phyloP scores from a whole-genome alignment of 2,113 vertebrate species.

The Mobula birostris region DNA sequence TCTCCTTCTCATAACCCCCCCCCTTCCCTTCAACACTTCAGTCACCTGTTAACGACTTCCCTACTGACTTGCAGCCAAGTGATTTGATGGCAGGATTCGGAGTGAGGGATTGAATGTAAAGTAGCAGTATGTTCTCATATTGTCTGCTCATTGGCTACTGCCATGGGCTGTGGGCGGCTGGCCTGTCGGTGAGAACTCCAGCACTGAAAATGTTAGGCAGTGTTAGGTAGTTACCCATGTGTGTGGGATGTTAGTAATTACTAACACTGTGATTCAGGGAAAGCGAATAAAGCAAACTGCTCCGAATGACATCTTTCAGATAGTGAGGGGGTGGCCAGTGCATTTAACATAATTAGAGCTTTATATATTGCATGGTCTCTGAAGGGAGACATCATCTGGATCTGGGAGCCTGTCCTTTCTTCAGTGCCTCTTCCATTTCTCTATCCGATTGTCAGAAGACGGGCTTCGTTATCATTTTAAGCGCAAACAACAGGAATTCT shows the following conservation, averaged over 20 bases:
- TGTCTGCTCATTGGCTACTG: background rate
- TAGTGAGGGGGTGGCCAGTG: background rate
- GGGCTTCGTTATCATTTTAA: no score
- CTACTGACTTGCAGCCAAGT: background rate
- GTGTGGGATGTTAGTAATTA: conserved; percentile 32
- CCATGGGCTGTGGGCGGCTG: background rate
- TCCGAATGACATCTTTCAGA: conserved; percentile 22
- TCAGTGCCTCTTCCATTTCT: background rate
- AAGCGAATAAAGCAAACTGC: conserved; percentile 29
- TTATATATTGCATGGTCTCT: background rate
- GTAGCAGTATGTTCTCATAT: background rate
- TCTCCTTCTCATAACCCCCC: background rate
- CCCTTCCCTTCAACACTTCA: background rate
- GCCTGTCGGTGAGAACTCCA: background rate
- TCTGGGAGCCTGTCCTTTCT: background rate
- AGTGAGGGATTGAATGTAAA: background rate
- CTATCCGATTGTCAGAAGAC: no score
- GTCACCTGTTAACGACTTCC: background rate
- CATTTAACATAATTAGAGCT: conserved; percentile 30
- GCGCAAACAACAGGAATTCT: no score
- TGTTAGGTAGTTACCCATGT: conserved; percentile 27
- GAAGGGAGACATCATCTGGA: background rate
- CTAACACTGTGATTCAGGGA: conserved; percentile 16
- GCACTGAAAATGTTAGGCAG: conserved; percentile 14
- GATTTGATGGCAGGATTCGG: background rate